A percentile compares a stretch with the other conserved stretches of the same genome.
Conservation (phyloP, 2,888 invertebrate genomes). For the Embidobia sp. region DNA sequence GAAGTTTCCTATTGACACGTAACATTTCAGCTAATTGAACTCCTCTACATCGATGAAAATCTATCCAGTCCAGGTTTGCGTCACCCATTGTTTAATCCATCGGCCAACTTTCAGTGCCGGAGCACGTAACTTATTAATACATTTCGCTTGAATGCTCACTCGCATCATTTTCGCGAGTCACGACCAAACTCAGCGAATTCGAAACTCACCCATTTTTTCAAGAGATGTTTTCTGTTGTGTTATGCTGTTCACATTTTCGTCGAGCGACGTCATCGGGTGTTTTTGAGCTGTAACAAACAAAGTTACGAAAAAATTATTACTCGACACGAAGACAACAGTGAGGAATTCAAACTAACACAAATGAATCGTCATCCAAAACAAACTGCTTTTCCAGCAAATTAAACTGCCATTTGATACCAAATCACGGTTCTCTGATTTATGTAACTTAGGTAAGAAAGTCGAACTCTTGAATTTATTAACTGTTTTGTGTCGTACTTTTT, state of each 20-base stretch:
- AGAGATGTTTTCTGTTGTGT: constrained; percentile 68
- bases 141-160: constrained; percentile 3
- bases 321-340: too few species aligned
- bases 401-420: too few species aligned
- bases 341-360: too few species aligned
- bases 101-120: constrained; percentile 19
- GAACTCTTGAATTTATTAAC: too few species aligned
- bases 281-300: constrained; percentile 73
- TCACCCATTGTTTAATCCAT: constrained; percentile 17
- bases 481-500: too few species aligned
- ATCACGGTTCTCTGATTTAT: too few species aligned
- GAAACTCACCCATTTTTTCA: constrained; percentile 67
- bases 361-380: too few species aligned
- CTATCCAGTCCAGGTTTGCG: constrained; percentile 2
- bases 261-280: constrained; percentile 78
- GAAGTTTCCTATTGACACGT: not conserved
- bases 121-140: constrained; percentile 17
- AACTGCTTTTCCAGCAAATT: too few species aligned
- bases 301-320: not conserved
- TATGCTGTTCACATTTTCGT: constrained; percentile 79
- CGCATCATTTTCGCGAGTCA: constrained; percentile 2
- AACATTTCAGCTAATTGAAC: constrained; percentile 4
- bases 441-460: too few species aligned
- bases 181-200: not conserved
- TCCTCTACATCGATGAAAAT: constrained; percentile 1